These are phyloP conservation scores for Drosophila mimica DNA, from an alignment of 2,888 invertebrate genomes.

Conservation along the genomic window DNA sequence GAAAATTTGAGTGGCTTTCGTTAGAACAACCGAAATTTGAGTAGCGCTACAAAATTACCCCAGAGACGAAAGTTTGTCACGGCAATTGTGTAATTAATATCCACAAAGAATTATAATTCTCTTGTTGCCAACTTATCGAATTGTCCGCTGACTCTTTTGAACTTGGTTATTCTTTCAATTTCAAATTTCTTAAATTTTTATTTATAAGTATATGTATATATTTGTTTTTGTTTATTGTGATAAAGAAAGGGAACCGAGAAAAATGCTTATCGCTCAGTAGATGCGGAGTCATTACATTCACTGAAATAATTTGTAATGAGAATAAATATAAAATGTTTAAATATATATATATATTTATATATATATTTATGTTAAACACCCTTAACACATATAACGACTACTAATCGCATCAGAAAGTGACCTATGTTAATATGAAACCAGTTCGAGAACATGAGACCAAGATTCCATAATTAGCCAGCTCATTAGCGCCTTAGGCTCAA, in stretches of 20 bases:
- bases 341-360: no score
- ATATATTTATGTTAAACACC: no score
- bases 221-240: neutral
- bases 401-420: slow-evolving; percentile 4
- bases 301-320: neutral
- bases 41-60: neutral
- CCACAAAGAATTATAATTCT: neutral
- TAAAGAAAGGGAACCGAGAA: neutral
- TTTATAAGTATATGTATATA: neutral
- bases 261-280: neutral
- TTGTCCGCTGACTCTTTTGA: neutral
- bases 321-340: neutral
- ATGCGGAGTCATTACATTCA: neutral
- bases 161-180: neutral
- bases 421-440: slow-evolving; percentile 22
- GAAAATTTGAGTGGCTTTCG: neutral
- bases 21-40: neutral
- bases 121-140: neutral
- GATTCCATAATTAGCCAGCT: slow-evolving; percentile 21
- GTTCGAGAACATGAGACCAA: slow-evolving; percentile 13
- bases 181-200: neutral
- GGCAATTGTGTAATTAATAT: neutral
- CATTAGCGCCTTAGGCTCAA: slow-evolving; percentile 23
- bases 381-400: neutral
- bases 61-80: neutral